Evolutionary conservation across 2,113 vertebrate genomes (phyloP), one percentile per base, ranked within the genome.

Genomic region (Clinocottus analis): DNA sequence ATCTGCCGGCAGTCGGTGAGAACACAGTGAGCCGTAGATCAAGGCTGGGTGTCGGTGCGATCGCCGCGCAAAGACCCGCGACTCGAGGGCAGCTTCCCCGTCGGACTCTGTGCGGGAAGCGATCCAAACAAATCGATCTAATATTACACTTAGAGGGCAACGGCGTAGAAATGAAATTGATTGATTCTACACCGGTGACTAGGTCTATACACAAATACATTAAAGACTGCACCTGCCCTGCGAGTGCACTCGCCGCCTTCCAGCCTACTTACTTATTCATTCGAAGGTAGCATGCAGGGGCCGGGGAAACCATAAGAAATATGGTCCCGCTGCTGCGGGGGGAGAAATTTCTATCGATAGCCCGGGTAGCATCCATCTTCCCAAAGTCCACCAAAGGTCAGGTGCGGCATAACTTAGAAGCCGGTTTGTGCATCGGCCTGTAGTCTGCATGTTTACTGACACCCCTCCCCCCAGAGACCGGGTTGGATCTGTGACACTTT

Each of bases 351-450:
- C 80, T 85, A 90, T 92, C 87, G 85, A 91, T 89, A 88, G 83
- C 82, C 80, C 5, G 87, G 80, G 83, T 72, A 85, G 86, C 91
- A 93, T 93, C 92, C 88, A 80, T 93, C 90, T 93, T 92, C 70
- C 71, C 84, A 84, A 90, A 92, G 91, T 89, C 90, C 92, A 90
- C 83, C 91, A 92, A 92, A 93, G 92, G 92, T 92, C 92, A 91
- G 63, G 3, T 51, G 72, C 77, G 60, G 91, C 89, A 92, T 91
- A 90, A 91, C 82, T 92, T 85, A 91, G 67, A 72, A 5, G 56
- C 67, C 59, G 79, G 72, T 90, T 89, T 90, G 87, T 88, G 79
- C 88, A 85, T 89, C 21, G 59, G 78, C 89, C 89, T 72, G 84
- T 83, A 91, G 90, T 84, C 90, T 85, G 89, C 87, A 63, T 87